A percentile compares a stretch with the other conserved stretches of the same genome.
These are phyloP conservation scores for Naso thynnoides DNA, from an alignment of 2,797 vertebrate species.

Conservation along the genomic window DNA sequence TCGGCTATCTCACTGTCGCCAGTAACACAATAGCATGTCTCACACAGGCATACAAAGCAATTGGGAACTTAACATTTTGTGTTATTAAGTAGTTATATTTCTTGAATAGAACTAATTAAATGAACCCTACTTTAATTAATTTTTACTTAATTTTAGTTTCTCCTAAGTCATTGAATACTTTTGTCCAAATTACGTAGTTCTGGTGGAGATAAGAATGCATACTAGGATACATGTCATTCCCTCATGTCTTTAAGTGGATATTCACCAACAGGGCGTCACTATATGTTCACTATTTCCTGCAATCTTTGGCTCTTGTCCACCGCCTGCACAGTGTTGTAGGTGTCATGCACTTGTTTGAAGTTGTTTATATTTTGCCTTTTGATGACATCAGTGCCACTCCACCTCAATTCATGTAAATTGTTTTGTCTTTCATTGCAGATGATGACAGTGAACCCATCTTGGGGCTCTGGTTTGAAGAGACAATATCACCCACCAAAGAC, in stretches of 20 bases:
- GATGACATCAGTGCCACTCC: constrained; percentile 41
- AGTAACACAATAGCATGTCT: constrained; percentile 19
- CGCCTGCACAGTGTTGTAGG: constrained; percentile 65
- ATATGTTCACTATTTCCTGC: constrained; percentile 49
- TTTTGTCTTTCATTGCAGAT: constrained; percentile 84
- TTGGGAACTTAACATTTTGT: constrained; percentile 1
- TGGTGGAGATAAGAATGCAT: neutral
- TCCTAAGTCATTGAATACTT: neutral
- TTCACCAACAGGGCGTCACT: constrained; percentile 51
- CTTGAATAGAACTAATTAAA: neutral
- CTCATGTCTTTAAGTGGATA: constrained; percentile 57
- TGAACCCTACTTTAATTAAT: neutral
- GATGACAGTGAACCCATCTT: constrained; percentile 99
- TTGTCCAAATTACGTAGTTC: neutral
- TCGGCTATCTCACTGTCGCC: constrained; percentile 29
- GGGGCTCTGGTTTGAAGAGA: constrained; percentile 99
- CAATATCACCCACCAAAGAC: constrained; percentile 98
- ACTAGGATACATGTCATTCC: no score
- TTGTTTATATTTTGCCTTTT: constrained; percentile 63
- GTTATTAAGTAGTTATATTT: neutral
- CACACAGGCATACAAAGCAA: constrained; percentile 1
- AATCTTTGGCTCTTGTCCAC: constrained; percentile 60
- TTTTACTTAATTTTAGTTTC: neutral
- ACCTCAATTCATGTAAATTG: constrained; percentile 23
- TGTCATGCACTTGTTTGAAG: constrained; percentile 56